These are phyloP conservation scores for Azorinus chamasolen DNA, from an alignment of 2,888 invertebrate species.

Conservation along the genomic window DNA sequence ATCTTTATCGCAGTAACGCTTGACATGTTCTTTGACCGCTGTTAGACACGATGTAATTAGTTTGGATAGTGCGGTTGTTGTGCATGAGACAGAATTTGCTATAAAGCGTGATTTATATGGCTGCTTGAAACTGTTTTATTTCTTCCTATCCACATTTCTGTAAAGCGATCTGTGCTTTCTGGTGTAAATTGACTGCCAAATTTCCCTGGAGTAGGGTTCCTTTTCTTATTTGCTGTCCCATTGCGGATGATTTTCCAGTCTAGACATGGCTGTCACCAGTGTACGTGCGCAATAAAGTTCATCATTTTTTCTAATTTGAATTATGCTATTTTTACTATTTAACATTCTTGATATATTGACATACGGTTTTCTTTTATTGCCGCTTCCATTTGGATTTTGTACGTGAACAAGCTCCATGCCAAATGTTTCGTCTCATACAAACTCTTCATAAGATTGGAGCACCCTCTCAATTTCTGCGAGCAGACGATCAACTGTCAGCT, in stretches of 20 bases:
- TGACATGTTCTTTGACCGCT: no score
- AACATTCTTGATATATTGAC: slow-evolving; percentile 16
- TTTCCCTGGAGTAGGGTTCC: not conserved
- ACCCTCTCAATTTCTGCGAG: slow-evolving; percentile 46
- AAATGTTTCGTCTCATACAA: slow-evolving; percentile 35
- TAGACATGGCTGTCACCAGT: slow-evolving; percentile 22
- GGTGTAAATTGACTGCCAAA: not conserved
- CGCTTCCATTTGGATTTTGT: not conserved
- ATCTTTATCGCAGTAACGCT: no score
- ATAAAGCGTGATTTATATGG: no score
- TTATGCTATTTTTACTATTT: slow-evolving; percentile 18
- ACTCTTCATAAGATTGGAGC: slow-evolving; percentile 44
- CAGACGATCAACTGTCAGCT: slow-evolving; percentile 30
- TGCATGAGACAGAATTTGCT: no score
- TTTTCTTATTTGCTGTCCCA: slow-evolving; percentile 26
- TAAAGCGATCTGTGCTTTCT: not conserved
- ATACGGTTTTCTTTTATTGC: slow-evolving; percentile 4
- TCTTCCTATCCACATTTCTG: slow-evolving; percentile 18
- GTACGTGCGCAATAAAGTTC: slow-evolving; percentile 24
- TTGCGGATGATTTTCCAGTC: slow-evolving; percentile 13
- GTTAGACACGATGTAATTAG: no score
- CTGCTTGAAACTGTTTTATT: slow-evolving; percentile 36
- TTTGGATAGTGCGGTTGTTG: no score
- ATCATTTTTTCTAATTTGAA: slow-evolving; percentile 26
- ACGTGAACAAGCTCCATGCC: slow-evolving; percentile 26